phyloP scores from a whole-genome alignment of 1,140 invertebrate species.

The Antheraea pernyi region DNA sequence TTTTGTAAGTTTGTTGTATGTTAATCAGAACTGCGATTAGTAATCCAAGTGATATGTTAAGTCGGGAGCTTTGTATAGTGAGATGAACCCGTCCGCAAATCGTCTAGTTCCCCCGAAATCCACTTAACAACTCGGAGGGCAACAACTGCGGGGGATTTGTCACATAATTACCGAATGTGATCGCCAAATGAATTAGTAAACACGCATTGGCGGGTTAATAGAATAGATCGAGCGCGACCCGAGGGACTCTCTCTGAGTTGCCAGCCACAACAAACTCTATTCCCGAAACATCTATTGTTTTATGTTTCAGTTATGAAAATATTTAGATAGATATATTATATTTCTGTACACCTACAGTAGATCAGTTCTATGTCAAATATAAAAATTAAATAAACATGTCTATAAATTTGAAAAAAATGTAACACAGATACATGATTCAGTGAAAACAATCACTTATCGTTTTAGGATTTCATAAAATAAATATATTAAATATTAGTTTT shows the following conservation, averaged over 20 bases:
- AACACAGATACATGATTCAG: no score
- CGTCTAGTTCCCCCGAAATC: constrained; percentile 17
- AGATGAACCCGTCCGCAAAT: constrained; percentile 14
- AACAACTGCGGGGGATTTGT: constrained; percentile 41
- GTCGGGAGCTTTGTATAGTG: background rate
- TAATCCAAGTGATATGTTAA: background rate
- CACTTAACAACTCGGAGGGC: constrained; percentile 3
- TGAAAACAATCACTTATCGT: no score
- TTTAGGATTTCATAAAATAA: no score
- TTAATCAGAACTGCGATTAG: background rate
- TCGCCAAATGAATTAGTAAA: constrained; percentile 69
- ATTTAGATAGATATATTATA: no score
- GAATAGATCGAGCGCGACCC: constrained; percentile 41
- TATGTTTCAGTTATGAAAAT: no score
- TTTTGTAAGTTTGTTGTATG: no score
- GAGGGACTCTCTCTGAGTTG: constrained; percentile 26
- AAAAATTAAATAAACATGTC: no score
- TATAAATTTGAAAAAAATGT: no score
- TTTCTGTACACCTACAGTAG: no score
- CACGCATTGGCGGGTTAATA: constrained; percentile 50
- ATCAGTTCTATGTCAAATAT: no score
- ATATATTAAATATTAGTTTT: no score
- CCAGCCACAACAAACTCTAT: background rate
- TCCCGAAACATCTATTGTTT: background rate
- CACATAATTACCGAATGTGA: constrained; percentile 71